Base-by-base conservation (phyloP, 35 echinoderm and acorn worm genomes). In the Ophioderma brevispina region DNA sequence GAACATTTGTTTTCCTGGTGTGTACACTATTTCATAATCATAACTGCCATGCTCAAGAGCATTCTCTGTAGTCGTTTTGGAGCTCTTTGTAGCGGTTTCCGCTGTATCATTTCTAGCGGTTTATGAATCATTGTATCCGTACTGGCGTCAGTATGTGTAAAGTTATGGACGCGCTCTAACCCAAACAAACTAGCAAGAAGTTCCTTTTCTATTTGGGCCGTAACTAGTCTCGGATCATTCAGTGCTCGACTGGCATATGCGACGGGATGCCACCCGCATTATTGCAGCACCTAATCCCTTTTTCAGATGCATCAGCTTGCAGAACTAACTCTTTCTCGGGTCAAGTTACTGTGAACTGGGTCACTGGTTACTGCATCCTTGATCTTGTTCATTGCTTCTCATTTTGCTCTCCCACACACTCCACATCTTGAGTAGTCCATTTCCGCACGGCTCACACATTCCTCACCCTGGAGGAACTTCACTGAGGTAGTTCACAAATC, bases 241-340 rank as follows among this genome's bases (percentile, higher is more conserved):
- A 93, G 86, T 36, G 91, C 86, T 78, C 84, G 86, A 52, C 93
- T 90, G 1, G 77, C 39, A 37, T 86, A 94, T 55, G 93, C 88
- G 13, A 90, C 59, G 3, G 87, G 93, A 37, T 82, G 76, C 1
- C 81, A 86, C 77, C 59, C 89, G 92, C 34, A 92, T 76, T 10
- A 89, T 33, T 75, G 89, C 88, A 59, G 88, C 76, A 0, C 92
- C 88, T 33, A 32, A 90, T 36, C 82, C 82, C 87, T 10, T 79
- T 81, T 31, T 90, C 87, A 78, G 80, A 89, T 21, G 87, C 87
- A 56, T 90, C 82, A 81, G 81, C 75, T 76, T 90, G 87, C 23
- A 86, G 42, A 0, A 43, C 0, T 37, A 64, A 30, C 41, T 76
- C 79, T 89, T 79, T 81, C 55, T 30, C 42, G 76, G 81, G 78